Percentiles rank a stretch among this genome's conserved stretches.
phyloP scores from a whole-genome alignment of 2,113 vertebrate genomes.

The Ciconia stormi region DNA sequence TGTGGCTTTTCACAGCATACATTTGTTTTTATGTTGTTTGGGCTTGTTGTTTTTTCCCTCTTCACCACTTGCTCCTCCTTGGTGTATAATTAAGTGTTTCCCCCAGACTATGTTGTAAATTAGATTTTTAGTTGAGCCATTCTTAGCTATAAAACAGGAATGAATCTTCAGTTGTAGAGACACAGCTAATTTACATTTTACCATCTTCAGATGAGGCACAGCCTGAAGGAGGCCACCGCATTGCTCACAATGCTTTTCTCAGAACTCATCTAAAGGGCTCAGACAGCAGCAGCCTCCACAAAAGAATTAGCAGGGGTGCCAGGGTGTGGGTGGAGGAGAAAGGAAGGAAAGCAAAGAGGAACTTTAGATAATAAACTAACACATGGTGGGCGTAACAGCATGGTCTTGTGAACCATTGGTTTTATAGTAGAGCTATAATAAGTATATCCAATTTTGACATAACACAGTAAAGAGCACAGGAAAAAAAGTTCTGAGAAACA shows the following conservation, averaged over 20 bases:
- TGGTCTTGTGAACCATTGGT: neutral
- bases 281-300: neutral
- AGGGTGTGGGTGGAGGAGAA: neutral
- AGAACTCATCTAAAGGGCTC: neutral
- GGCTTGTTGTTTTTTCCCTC: neutral
- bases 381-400: neutral
- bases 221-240: neutral
- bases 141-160: neutral
- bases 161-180: neutral
- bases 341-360: neutral
- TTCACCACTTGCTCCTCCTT: neutral
- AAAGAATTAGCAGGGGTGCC: neutral
- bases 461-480: neutral
- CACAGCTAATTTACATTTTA: neutral
- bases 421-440: neutral
- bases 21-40: neutral
- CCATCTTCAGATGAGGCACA: neutral
- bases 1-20: neutral
- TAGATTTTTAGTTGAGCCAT: neutral
- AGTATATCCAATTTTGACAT: neutral
- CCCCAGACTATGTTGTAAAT: neutral
- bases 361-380: conserved; percentile 16
- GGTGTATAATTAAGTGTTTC: conserved; percentile 36
- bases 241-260: neutral
- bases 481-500: neutral